phyloP scores from a whole-genome alignment of 2,113 vertebrate genomes.

The Xiphophorus hellerii region DNA sequence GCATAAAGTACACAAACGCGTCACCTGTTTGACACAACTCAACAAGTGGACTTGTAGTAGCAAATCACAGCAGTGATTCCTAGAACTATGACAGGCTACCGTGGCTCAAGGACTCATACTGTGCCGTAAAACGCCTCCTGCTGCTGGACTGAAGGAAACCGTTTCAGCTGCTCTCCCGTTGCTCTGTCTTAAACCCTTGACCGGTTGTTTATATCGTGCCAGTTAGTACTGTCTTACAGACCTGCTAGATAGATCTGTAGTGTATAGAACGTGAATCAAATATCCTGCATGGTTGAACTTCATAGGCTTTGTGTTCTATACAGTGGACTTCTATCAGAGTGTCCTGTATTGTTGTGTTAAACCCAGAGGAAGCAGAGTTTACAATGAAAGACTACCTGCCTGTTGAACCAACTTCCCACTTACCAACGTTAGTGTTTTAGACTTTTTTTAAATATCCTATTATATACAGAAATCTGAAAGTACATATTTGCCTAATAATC shows the following conservation, averaged over 20 bases:
- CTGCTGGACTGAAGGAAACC: slow-evolving; percentile 42
- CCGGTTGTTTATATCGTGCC: slow-evolving; percentile 39
- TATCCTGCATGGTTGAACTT: slow-evolving; percentile 72
- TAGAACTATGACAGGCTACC: slow-evolving; percentile 35
- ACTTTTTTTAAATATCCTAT: slow-evolving; percentile 2
- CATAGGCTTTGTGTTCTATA: slow-evolving; percentile 71
- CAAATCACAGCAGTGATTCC: slow-evolving; percentile 50
- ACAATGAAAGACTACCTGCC: slow-evolving; percentile 50
- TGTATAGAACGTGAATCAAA: slow-evolving; percentile 72
- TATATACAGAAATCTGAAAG: slow-evolving; percentile 49
- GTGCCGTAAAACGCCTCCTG: slow-evolving; percentile 68
- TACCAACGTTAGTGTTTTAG: slow-evolving; percentile 24
- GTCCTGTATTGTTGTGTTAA: slow-evolving; percentile 55
- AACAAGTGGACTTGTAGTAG: slow-evolving; percentile 52
- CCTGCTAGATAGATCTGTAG: slow-evolving; percentile 71
- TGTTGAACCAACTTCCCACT: slow-evolving; percentile 39
- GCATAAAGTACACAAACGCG: slow-evolving; percentile 29
- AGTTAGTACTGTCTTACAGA: slow-evolving; percentile 57
- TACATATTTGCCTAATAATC: slow-evolving; percentile 50
- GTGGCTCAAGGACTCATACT: slow-evolving; percentile 54
- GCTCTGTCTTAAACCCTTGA: slow-evolving; percentile 42
- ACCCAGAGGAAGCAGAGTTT: slow-evolving; percentile 47
- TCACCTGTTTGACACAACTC: slow-evolving; percentile 18
- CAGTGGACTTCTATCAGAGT: slow-evolving; percentile 72
- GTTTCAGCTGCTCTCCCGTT: slow-evolving; percentile 51